Evolutionary conservation across 1,140 invertebrate species (phyloP), one percentile per base, ranked within the genome.

Genomic region (Calliopsis andreniformis): DNA sequence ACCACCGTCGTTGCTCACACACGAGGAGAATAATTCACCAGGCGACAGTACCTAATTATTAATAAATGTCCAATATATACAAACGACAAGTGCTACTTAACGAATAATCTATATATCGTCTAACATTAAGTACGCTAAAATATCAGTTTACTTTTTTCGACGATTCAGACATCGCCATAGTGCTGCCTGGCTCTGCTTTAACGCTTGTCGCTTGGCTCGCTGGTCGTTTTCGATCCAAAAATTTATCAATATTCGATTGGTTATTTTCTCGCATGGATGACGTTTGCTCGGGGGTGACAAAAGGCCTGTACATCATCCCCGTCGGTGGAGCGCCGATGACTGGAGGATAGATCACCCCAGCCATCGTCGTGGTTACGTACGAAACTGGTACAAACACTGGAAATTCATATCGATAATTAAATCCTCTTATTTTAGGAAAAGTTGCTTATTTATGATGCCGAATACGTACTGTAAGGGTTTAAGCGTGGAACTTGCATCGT

Each of bases 131-230:
- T 18, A 6, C 2, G n/a, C n/a, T 7, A 49, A 23, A 49, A n/a
- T 20, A 7, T 23, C 0, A 8, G 18, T 49, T 58, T 78, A 89
- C 92, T 81, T 94, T 94, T 78, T 94, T 94, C 1, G 94, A 94
- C 67, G 91, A 92, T 81, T 94, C 93, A 23, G 93, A 93, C 81
- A 93, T 86, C 0, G 90, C 90, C 82, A 93, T 90, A 5, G 83
- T 92, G 76, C 94, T 94, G 1, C 94, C 93, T 5, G 93, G 93
- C 80, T 95, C 94, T 0, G 93, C 94, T 84, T 95, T 95, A 0
- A 94, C 90, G 20, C 94, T 94, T 0, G 94, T 94, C 2, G 93
- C 93, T 85, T 93, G 93, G 30, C 93, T 94, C 0, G 92, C 90
- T 14, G 94, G 91, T 18, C 91, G 86, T 68, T 93, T 88, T 8